Evolutionary conservation across 2,888 invertebrate species (phyloP), one percentile per base, ranked within the genome.

Genomic region (Cylindroiulus punctatus): DNA sequence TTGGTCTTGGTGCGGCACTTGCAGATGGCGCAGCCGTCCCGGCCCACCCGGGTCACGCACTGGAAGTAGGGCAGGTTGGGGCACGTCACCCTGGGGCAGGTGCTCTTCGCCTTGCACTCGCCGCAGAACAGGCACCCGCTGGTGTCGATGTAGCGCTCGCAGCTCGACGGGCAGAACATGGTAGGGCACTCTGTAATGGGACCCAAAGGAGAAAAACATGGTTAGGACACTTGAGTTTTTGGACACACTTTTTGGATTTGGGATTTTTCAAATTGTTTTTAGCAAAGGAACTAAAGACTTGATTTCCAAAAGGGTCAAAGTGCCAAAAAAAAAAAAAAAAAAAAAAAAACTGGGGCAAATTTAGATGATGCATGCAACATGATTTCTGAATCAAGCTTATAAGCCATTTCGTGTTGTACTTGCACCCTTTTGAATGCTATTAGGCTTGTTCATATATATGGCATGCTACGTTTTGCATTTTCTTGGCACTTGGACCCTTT

Each of bases 71-170:
- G 84, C 26, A 65, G 26, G 22, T 36, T 65, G 47, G 86, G 86
- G 26, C 86, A 86, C n/a, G 32, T 86, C 76, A 84, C 44, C 19
- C 36, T 22, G 17, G 84, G 86, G 85, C 84, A 84, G 36, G 2
- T 26, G 32, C n/a, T 42, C 44, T 42, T 22, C 36, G 14, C 42
- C 17, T 36, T 36, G 84, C 86, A 86, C 26, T 44, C 26, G 32
- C 86, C 86, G 84, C 86, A 86, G 57, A 36, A 86, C 19, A 86
- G 17, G 30, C 86, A 86, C 1, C 86, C 86, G 84, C 36, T 57
- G 36, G 22, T 42, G 84, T 86, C 86, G 84, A 86, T 83, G 84
- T 84, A 86, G 30, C 86, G 86, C 76, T 84, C 86, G 84, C 86
- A 86, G 84, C 57, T 84, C 57, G 84, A 86, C 1, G 84, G 65